Evolutionary conservation across 2,113 vertebrate genomes (phyloP).

Genomic region (Apaloderma vittatum): DNA sequence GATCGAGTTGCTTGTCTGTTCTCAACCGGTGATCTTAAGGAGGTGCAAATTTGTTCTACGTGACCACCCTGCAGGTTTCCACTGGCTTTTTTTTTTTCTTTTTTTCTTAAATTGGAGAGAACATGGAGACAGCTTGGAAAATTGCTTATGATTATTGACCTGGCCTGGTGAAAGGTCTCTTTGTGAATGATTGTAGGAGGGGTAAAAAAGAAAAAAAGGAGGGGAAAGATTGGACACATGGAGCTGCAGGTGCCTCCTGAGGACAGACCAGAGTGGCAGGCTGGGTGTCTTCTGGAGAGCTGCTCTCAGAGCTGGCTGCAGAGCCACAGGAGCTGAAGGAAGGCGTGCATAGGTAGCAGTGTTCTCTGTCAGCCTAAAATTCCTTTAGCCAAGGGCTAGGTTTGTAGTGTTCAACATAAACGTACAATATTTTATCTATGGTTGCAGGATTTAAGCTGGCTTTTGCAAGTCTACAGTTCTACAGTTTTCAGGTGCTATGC

Average conservation of each 20-base stretch:
- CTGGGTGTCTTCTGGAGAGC: background rate
- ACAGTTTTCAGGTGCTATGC: background rate
- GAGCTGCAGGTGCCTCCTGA: background rate
- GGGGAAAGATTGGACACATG: background rate
- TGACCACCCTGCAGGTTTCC: background rate
- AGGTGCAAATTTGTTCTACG: background rate
- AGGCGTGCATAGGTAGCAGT: fast-evolving
- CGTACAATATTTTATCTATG: background rate
- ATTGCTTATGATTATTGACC: background rate
- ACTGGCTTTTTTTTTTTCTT: background rate
- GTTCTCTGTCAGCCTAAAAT: background rate
- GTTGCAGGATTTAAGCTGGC: background rate
- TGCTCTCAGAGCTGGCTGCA: background rate
- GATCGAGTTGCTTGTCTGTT: background rate
- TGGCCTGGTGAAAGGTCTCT: background rate
- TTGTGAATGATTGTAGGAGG: background rate
- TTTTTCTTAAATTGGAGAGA: no score
- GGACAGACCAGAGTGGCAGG: background rate
- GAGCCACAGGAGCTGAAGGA: background rate
- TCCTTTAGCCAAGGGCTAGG: background rate
- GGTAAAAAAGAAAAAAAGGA: background rate
- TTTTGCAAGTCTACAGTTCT: background rate
- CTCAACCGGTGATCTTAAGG: background rate
- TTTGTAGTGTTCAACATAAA: background rate
- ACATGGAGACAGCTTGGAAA: background rate